Base-by-base conservation (phyloP, 1,140 invertebrate species). In the Hydropsyche tenuis region DNA sequence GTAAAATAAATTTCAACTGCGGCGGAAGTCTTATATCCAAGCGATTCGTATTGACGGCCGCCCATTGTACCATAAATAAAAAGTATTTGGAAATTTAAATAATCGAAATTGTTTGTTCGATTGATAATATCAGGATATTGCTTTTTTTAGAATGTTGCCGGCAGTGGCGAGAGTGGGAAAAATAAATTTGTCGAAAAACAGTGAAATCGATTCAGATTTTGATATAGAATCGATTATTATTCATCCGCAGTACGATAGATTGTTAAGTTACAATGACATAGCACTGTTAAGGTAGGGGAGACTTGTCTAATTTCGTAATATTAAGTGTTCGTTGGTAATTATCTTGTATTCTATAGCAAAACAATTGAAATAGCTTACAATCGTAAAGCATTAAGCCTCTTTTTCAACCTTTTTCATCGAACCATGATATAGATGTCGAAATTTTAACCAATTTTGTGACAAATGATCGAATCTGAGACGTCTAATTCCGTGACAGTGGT, bases 11-110 rank as follows among this genome's bases (percentile, higher is more conserved):
- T 1, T 82, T 79, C 25, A 79, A 79, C 5, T 83, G 82, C 37
- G 82, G 81, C n/a, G 82, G 81, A 1, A 76, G 78, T 1, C 66
- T 83, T 0, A 81, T 83, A 51, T 78, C 81, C 0, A 53, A 74
- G 3, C 78, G 45, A 22, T 83, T 74, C 69, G 78, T 83, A 1
- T n/a, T 83, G 11, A 83, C 82, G 7, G 82, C 82, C 11, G 82
- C 82, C 0, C 82, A 83, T 73, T 83, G 82, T 64, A 74, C 78
- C 30, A 4, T 27, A 77, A 78, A 43, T 80, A 45, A 12, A 63
- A 80, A 80, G n/a, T 16, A n/a, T 56, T 22, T n/a, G n/a, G n/a
- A 53, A 11, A 62, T 37, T 72, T 45, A 45, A 45, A 45, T 12
- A 18, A 48, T 69, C n/a, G 12, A 4, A 37, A 43, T 18, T 14